Conservation (phyloP, 2,797 vertebrate species). For the Limnodromus scolopaceus region DNA sequence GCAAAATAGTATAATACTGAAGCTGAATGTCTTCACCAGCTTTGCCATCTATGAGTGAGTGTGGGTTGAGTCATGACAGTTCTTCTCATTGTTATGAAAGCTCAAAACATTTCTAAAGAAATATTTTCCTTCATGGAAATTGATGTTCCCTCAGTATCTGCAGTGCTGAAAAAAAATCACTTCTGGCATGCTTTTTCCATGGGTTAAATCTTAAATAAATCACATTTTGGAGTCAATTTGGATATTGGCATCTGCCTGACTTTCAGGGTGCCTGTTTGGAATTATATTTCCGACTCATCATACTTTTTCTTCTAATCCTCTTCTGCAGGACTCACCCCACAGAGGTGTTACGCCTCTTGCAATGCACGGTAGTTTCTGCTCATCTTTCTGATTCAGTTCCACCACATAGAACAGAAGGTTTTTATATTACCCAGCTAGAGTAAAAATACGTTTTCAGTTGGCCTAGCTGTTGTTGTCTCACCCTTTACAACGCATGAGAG, state of each 20-base stretch:
- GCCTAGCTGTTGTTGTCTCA: background rate
- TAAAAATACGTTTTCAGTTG: background rate
- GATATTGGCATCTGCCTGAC: background rate
- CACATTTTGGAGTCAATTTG: background rate
- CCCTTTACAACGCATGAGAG: background rate
- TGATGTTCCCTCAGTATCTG: background rate
- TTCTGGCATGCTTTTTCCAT: background rate
- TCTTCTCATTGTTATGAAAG: background rate
- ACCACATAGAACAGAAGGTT: fast-evolving
- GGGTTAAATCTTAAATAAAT: background rate
- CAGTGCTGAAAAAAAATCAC: background rate
- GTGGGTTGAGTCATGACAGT: background rate
- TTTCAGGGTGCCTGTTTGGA: background rate
- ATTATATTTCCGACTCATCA: background rate
- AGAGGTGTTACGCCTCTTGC: background rate
- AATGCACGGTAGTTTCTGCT: background rate
- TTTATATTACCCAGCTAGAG: background rate
- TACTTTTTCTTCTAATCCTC: background rate
- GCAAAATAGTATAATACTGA: background rate
- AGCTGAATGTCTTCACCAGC: background rate
- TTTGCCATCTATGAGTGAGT: background rate
- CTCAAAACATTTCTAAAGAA: constrained; percentile 6
- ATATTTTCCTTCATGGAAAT: background rate
- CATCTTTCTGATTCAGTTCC: background rate
- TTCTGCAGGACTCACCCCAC: background rate